These are phyloP conservation scores for Vanacampus margaritifer DNA, from an alignment of 2,113 vertebrate species.

Conservation along the genomic window DNA sequence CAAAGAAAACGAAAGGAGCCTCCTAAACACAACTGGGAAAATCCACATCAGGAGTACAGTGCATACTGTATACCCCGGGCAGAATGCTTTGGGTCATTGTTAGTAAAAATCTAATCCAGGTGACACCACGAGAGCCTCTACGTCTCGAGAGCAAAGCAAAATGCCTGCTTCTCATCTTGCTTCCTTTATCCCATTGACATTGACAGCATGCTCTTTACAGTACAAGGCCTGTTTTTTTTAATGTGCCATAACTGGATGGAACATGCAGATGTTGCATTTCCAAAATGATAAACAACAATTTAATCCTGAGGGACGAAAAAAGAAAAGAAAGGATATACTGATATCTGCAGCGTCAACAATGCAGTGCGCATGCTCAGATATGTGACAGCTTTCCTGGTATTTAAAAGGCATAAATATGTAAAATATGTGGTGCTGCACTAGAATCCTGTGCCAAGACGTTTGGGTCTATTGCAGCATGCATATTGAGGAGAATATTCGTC, in stretches of 20 bases:
- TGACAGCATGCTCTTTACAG: conserved; percentile 58
- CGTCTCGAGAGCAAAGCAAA: conserved; percentile 44
- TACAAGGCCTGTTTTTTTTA: conserved; percentile 43
- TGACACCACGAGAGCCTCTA: conserved; percentile 36
- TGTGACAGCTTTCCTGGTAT: conserved; percentile 38
- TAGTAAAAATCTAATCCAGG: conserved; percentile 56
- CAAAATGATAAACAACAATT: conserved; percentile 54
- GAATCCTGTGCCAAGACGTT: conserved; percentile 45
- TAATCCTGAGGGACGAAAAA: conserved; percentile 32
- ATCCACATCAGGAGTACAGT: conserved; percentile 35
- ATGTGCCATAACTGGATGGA: conserved; percentile 55
- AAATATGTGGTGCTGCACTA: conserved; percentile 35
- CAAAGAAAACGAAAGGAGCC: not conserved
- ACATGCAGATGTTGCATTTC: conserved; percentile 62
- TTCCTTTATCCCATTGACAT: conserved; percentile 45
- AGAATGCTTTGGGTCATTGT: conserved; percentile 52
- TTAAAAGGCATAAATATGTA: conserved; percentile 49
- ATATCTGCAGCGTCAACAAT: conserved; percentile 11
- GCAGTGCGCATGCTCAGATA: conserved; percentile 12
- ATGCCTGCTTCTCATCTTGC: conserved; percentile 46
- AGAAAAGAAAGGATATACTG: conserved; percentile 19
- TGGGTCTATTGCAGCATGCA: conserved; percentile 25
- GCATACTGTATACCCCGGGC: conserved; percentile 27
- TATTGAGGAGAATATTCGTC: conserved; percentile 7
- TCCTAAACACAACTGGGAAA: conserved; percentile 27